phyloP scores from a whole-genome alignment of 2,888 invertebrate genomes.

The Synanthedon myopaeformis region DNA sequence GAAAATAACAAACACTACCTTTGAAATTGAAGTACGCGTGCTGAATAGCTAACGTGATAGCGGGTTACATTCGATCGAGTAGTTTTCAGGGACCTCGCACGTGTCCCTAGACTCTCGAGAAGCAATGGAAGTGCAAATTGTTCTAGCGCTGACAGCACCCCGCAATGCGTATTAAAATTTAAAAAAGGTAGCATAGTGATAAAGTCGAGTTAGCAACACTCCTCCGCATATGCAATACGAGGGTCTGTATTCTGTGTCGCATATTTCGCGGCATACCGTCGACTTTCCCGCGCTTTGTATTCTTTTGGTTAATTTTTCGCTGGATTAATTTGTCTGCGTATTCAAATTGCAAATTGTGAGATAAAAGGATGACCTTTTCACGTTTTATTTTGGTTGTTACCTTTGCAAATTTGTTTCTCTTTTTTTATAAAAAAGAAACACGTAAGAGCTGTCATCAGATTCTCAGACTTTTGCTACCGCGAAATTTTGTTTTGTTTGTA shows the following conservation, averaged over 20 bases:
- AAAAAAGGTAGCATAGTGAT: constrained; percentile 19
- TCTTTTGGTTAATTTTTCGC: constrained; percentile 55
- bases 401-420: not conserved
- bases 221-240: not conserved
- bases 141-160: constrained; percentile 9
- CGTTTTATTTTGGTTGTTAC: constrained; percentile 17
- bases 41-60: constrained; percentile 24
- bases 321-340: constrained; percentile 65
- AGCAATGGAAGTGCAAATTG: constrained; percentile 6
- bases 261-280: constrained; percentile 43
- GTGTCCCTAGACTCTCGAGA: no score
- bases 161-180: constrained; percentile 11
- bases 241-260: constrained; percentile 19
- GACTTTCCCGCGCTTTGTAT: constrained; percentile 39
- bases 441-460: not conserved
- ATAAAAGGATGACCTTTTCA: constrained; percentile 54
- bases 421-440: not conserved
- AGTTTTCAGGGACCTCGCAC: no score
- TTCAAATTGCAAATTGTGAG: constrained; percentile 64
- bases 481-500: constrained; percentile 3
- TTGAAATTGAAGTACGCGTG: constrained; percentile 59
- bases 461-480: constrained; percentile 28
- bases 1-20: constrained; percentile 59
- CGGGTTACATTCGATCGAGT: no score
- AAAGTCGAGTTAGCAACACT: constrained; percentile 18